A percentile compares a stretch with the other conserved stretches of the same genome.
Conservation (phyloP, 2,797 vertebrate species). For the Leucoraja ocellata region DNA sequence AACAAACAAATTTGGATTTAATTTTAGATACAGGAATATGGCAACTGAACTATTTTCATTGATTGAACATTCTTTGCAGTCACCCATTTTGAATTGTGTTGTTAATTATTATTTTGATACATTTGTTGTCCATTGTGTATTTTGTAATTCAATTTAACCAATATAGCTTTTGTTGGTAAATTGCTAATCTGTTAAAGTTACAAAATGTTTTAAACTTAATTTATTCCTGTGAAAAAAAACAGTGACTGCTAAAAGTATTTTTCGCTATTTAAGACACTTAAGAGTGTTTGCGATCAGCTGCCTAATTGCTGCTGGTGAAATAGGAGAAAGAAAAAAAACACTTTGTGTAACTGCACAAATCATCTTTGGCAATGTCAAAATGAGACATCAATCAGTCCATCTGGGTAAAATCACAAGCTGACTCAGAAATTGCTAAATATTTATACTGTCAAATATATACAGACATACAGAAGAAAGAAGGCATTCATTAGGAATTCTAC, state of each 20-base stretch:
- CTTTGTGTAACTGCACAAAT: conserved; percentile 74
- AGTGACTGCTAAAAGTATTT: conserved; percentile 66
- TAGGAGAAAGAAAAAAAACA: conserved; percentile 56
- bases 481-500: conserved; percentile 96
- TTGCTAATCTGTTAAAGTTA: conserved; percentile 65
- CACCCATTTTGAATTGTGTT: not conserved
- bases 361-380: conserved; percentile 82
- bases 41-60: not conserved
- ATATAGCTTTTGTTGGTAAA: conserved; percentile 66
- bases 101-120: not conserved
- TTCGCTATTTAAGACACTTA: conserved; percentile 54
- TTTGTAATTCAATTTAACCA: conserved; percentile 55
- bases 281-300: conserved; percentile 65
- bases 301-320: conserved; percentile 71
- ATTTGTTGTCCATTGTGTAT: not conserved
- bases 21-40: not conserved
- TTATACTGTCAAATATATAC: conserved; percentile 98
- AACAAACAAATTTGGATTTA: not conserved
- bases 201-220: conserved; percentile 65
- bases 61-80: not conserved
- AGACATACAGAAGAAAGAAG: conserved; percentile 95
- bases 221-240: conserved; percentile 63
- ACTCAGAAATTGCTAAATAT: conserved; percentile 98
- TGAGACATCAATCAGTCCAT: conserved; percentile 98
- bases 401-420: conserved; percentile 98